Conservation (phyloP, 1,140 invertebrate genomes). For the Eueides isabella region DNA sequence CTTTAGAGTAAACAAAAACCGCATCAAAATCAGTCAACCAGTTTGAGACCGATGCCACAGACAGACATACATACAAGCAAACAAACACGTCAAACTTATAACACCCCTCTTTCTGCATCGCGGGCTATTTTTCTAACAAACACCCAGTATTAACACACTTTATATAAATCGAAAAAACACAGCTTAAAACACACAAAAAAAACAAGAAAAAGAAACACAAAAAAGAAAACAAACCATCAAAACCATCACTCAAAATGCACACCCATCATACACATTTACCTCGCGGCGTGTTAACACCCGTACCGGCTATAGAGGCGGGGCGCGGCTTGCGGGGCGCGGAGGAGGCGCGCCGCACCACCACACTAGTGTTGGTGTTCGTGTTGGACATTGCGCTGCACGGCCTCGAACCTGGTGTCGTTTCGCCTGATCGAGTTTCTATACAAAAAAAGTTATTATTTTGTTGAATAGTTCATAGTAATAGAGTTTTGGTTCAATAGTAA, state of each 20-base stretch:
- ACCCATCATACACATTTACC: conserved; percentile 46
- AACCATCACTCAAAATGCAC: background rate
- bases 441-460: background rate
- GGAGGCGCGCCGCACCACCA: conserved; percentile 79
- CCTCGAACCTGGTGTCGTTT: conserved; percentile 84
- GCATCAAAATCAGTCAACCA: no score
- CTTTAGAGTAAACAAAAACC: no score
- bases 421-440: conserved; percentile 51
- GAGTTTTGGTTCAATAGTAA: background rate
- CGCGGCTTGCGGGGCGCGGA: conserved; percentile 86
- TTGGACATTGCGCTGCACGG: conserved; percentile 90
- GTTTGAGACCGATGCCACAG: no score
- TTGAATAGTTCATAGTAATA: background rate
- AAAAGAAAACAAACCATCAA: background rate
- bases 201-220: background rate
- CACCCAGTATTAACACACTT: no score
- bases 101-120: no score
- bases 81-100: no score
- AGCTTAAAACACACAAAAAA: background rate
- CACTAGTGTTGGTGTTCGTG: conserved; percentile 48
- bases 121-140: no score
- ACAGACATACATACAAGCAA: no score
- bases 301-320: conserved; percentile 93
- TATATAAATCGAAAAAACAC: no score
- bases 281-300: conserved; percentile 86